Conservation (phyloP, 1,140 invertebrate species). For the Helicoverpa armigera region DNA sequence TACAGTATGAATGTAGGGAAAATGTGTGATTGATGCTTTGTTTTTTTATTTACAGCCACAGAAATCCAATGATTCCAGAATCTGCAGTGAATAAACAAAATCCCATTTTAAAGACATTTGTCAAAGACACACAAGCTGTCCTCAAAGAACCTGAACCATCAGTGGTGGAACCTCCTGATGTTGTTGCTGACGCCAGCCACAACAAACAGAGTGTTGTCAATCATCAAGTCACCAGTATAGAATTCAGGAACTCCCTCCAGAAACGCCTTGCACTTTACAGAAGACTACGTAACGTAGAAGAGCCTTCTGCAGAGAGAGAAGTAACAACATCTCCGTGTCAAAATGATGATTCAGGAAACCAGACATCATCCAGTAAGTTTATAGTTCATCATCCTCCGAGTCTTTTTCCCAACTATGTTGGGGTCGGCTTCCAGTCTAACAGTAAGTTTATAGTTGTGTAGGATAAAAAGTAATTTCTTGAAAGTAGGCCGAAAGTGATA, state of each 20-base stretch:
- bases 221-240: constrained; percentile 50
- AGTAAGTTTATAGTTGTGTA: no score
- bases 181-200: background rate
- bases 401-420: no score
- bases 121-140: background rate
- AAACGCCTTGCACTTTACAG: constrained; percentile 62
- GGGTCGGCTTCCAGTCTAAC: no score
- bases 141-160: background rate
- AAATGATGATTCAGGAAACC: constrained; percentile 66
- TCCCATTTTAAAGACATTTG: constrained; percentile 41
- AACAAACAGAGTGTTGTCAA: constrained; percentile 16
- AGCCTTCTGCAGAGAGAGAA: background rate
- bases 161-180: background rate
- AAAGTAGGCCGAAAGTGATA: no score
- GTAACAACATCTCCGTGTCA: background rate
- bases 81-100: no score
- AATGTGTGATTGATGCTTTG: no score
- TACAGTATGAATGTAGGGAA: no score
- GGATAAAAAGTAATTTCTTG: no score
- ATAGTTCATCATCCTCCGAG: no score
- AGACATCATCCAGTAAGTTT: constrained; percentile 70
- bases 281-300: background rate
- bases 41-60: no score
- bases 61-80: no score
- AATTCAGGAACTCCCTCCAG: constrained; percentile 65